phyloP scores from a whole-genome alignment of 2,797 vertebrate species.

The Pelobates cultripes region DNA sequence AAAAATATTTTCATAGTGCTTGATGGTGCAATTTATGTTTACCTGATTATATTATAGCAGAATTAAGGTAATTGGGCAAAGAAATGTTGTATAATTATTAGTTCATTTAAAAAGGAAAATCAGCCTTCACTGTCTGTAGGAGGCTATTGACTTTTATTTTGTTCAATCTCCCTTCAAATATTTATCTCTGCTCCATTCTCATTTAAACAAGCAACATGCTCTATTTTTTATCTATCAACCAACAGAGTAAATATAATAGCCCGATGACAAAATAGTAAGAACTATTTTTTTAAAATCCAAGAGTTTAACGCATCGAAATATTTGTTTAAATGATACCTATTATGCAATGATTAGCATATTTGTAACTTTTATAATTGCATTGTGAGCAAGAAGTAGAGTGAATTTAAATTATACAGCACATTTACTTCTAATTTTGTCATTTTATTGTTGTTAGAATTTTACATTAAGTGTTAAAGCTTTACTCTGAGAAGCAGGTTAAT shows the following conservation, averaged over 20 bases:
- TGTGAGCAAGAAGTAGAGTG: conserved; percentile 58
- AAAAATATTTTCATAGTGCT: too few relatives aligned
- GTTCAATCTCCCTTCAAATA: not conserved
- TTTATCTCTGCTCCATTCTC: not conserved
- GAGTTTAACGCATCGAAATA: conserved; percentile 21
- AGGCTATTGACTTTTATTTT: not conserved
- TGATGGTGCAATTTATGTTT: not conserved
- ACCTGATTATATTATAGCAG: not conserved
- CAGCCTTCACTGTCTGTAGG: not conserved
- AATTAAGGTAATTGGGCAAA: not conserved
- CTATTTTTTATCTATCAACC: not conserved
- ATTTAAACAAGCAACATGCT: not conserved
- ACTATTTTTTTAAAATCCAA: not conserved
- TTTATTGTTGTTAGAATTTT: conserved; percentile 73
- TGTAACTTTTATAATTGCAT: conserved; percentile 61
- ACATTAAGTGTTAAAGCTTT: conserved; percentile 71
- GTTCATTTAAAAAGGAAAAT: not conserved
- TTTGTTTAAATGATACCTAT: conserved; percentile 43
- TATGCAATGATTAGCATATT: conserved; percentile 48
- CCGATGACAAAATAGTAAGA: not conserved
- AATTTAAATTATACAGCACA: conserved; percentile 63
- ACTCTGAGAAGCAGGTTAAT: conserved; percentile 74
- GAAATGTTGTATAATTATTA: not conserved
- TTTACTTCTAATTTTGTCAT: conserved; percentile 62
- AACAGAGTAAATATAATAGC: not conserved